These are phyloP conservation scores for Aphidius gifuensis DNA, from an alignment of 1,140 invertebrate genomes.

Conservation along the genomic window DNA sequence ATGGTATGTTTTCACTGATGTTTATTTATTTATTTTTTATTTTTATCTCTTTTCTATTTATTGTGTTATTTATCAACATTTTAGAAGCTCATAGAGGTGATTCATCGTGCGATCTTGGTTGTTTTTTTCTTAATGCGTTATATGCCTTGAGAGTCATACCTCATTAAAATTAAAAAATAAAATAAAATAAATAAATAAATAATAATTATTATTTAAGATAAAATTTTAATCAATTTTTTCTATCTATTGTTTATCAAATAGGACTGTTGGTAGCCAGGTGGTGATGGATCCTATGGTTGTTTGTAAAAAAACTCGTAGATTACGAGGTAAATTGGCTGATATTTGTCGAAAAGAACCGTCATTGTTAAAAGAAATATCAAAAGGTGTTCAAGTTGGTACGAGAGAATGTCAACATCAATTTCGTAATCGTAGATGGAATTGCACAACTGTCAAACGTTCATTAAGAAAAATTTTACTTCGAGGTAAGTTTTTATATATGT, in stretches of 20 bases:
- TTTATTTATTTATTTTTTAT: conserved; percentile 20
- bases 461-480: conserved; percentile 77
- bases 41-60: conserved; percentile 7
- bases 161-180: no score
- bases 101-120: conserved; percentile 11
- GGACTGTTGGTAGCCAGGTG: conserved; percentile 77
- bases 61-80: conserved; percentile 4
- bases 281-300: conserved; percentile 84
- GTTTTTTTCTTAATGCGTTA: no score
- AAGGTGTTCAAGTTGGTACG: conserved; percentile 74
- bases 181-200: no score
- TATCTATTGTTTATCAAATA: conserved; percentile 37
- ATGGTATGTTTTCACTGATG: conserved; percentile 24
- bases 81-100: conserved; percentile 31
- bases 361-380: conserved; percentile 72
- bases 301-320: conserved; percentile 75
- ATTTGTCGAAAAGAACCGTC: conserved; percentile 74
- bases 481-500: conserved; percentile 58
- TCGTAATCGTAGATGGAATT: conserved; percentile 79
- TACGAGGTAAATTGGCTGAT: conserved; percentile 71
- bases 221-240: not conserved
- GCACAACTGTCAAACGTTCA: conserved; percentile 72
- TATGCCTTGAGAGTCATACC: no score
- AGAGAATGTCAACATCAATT: conserved; percentile 84
- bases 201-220: no score